Percentiles rank a stretch among this genome's conserved stretches.
phyloP scores from a whole-genome alignment of 2,888 invertebrate genomes.

The Hoplodrina blanda region DNA sequence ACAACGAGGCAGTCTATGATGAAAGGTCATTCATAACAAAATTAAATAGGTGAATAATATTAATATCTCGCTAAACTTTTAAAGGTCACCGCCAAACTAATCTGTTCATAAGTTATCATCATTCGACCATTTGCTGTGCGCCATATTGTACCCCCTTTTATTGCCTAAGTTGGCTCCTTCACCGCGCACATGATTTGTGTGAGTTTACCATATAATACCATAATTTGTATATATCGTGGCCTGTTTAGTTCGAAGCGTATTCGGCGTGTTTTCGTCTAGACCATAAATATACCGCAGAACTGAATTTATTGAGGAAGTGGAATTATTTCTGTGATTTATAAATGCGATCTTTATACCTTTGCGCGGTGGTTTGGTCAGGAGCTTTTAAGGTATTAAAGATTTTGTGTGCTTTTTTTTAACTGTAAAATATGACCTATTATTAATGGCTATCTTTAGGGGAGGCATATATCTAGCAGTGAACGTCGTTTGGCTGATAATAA shows the following conservation, averaged over 20 bases:
- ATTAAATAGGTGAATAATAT: conserved; percentile 9
- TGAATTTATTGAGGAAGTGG: conserved; percentile 55
- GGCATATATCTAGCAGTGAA: too few species aligned
- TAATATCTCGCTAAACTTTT: conserved; percentile 39
- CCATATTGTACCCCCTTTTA: conserved; percentile 79
- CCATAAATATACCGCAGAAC: conserved; percentile 52
- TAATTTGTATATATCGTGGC: conserved; percentile 64
- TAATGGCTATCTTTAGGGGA: too few species aligned
- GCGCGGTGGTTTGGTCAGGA: conserved; percentile 15
- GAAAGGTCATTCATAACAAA: background rate
- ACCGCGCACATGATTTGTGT: conserved; percentile 72
- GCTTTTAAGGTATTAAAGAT: conserved; percentile 23
- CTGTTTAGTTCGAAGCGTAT: conserved; percentile 54
- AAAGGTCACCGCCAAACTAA: conserved; percentile 46
- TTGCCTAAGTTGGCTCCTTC: conserved; percentile 76
- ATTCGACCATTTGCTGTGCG: conserved; percentile 74
- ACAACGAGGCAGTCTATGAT: too few species aligned
- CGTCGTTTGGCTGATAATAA: too few species aligned
- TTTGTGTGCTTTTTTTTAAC: background rate
- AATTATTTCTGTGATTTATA: conserved; percentile 49
- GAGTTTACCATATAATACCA: conserved; percentile 66
- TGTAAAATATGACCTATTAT: too few species aligned
- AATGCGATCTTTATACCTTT: conserved; percentile 28
- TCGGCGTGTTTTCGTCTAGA: conserved; percentile 55
- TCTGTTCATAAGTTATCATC: conserved; percentile 75